Evolutionary conservation across 1,140 invertebrate genomes (phyloP).

Genomic region (Geopemphigus sp.): DNA sequence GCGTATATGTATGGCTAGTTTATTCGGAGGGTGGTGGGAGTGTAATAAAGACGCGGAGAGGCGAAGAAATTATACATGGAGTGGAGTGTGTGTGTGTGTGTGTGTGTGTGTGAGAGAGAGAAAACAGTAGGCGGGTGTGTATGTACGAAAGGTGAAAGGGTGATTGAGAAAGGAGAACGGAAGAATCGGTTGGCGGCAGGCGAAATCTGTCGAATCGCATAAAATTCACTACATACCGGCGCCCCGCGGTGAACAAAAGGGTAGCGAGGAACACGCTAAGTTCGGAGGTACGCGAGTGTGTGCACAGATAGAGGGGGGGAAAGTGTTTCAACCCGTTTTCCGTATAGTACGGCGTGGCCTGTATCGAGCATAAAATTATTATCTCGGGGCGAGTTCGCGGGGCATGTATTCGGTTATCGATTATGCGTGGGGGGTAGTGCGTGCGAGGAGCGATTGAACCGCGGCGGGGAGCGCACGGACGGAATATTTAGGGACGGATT

Average conservation of each 20-base stretch:
- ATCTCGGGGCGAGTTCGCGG: neutral
- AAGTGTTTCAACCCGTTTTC: slow-evolving; percentile 32
- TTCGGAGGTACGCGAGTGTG: neutral
- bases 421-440: neutral
- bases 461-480: neutral
- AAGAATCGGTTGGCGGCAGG: neutral
- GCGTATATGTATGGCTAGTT: neutral
- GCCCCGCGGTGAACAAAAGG: neutral
- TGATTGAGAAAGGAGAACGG: too few species aligned
- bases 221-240: neutral
- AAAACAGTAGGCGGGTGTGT: neutral
- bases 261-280: neutral
- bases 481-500: too few species aligned
- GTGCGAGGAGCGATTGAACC: neutral
- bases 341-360: too few species aligned
- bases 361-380: slow-evolving; percentile 17
- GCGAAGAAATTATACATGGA: too few species aligned
- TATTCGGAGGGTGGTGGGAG: too few species aligned
- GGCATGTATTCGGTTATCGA: slow-evolving; percentile 22
- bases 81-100: neutral
- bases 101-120: neutral
- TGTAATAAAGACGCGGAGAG: too few species aligned
- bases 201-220: slow-evolving; percentile 16
- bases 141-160: too few species aligned
- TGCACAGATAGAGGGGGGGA: neutral